These are phyloP conservation scores for Hermetia illucens DNA, from an alignment of 1,140 invertebrate genomes.

Conservation along the genomic window DNA sequence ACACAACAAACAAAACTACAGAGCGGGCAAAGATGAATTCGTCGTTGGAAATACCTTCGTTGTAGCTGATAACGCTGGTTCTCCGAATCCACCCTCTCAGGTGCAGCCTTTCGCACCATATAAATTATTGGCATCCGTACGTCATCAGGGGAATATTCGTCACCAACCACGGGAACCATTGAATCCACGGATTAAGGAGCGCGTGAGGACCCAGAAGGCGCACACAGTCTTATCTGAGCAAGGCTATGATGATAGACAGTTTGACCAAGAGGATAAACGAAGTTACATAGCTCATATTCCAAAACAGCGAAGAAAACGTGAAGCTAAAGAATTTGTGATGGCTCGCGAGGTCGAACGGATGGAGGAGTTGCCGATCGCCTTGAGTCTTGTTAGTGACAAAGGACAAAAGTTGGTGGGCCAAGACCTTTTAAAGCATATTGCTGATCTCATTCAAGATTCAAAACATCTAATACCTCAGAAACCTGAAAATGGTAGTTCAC, in stretches of 20 bases:
- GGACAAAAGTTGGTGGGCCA: neutral
- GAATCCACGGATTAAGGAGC: neutral
- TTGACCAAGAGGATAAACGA: neutral
- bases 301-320: neutral
- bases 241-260: neutral
- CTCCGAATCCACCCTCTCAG: neutral
- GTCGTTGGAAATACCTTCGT: too few species aligned
- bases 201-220: neutral
- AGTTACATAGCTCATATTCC: neutral
- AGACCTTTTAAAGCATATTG: neutral
- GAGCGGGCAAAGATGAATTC: too few species aligned
- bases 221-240: neutral
- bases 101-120: neutral
- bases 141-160: neutral
- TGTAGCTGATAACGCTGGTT: neutral
- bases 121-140: neutral
- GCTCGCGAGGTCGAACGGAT: neutral
- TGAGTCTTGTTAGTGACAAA: neutral
- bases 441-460: neutral
- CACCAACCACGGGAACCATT: neutral
- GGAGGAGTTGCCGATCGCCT: neutral
- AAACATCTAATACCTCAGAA: neutral
- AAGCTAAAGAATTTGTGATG: neutral
- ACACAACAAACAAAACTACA: neutral
- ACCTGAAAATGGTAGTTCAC: neutral